phyloP scores from a whole-genome alignment of 2,888 invertebrate species.

The Meiosimyza platycephala region DNA sequence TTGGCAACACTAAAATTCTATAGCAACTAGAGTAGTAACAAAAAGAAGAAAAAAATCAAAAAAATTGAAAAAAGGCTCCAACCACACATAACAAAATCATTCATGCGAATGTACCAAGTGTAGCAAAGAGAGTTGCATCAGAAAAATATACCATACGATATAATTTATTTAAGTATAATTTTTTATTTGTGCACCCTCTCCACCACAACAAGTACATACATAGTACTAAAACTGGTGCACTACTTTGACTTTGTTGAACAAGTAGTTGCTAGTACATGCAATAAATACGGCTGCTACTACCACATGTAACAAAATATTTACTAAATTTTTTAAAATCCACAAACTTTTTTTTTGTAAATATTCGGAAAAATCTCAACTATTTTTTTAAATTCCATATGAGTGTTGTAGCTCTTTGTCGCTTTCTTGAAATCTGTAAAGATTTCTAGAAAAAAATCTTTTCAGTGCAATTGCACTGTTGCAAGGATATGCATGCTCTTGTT shows the following conservation, averaged over 20 bases:
- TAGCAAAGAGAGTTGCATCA: background rate
- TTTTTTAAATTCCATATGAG: too few relatives aligned
- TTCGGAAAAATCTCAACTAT: too few relatives aligned
- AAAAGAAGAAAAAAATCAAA: background rate
- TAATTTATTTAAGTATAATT: slow-evolving; percentile 22
- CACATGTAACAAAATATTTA: too few relatives aligned
- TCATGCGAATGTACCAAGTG: background rate
- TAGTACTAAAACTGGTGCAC: too few relatives aligned
- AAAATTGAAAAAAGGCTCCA: slow-evolving; percentile 15
- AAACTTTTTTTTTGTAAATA: too few relatives aligned
- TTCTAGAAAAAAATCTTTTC: too few relatives aligned
- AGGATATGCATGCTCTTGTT: background rate
- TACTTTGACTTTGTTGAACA: too few relatives aligned
- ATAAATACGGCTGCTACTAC: too few relatives aligned
- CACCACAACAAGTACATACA: background rate
- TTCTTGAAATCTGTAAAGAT: too few relatives aligned
- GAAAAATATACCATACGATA: background rate
- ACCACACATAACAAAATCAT: slow-evolving; percentile 14
- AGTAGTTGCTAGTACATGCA: too few relatives aligned
- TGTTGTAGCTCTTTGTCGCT: too few relatives aligned
- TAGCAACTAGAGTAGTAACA: slow-evolving; percentile 13
- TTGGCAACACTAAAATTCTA: slow-evolving; percentile 18
- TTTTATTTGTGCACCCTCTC: slow-evolving; percentile 6
- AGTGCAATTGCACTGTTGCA: background rate
- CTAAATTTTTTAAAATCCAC: too few relatives aligned